Percentiles rank a stretch among this genome's conserved stretches.
These are phyloP conservation scores for Lampris megalopsis DNA, from an alignment of 2,113 vertebrate genomes.

Conservation along the genomic window DNA sequence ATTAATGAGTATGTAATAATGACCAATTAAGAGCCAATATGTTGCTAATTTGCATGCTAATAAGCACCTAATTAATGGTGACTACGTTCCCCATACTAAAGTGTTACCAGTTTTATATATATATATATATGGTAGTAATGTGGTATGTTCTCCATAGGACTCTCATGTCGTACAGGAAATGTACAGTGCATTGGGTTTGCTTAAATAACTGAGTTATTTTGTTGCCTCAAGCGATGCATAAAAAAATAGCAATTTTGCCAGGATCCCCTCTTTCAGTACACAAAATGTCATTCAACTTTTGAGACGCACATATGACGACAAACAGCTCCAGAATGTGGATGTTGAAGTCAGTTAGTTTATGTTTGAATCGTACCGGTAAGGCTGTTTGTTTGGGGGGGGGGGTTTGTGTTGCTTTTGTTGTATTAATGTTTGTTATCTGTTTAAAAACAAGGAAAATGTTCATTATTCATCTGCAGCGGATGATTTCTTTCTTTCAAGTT, in stretches of 20 bases:
- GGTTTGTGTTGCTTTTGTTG: too few relatives aligned
- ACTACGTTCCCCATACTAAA: too few relatives aligned
- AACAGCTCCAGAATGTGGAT: conserved; percentile 42
- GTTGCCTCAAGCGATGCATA: background rate
- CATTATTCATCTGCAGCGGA: conserved; percentile 9
- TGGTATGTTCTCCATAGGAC: background rate
- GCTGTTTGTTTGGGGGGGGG: conserved; percentile 3
- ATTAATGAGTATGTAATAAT: too few relatives aligned
- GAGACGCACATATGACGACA: conserved; percentile 29
- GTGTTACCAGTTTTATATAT: too few relatives aligned
- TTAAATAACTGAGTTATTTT: background rate
- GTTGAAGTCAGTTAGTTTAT: conserved; percentile 19
- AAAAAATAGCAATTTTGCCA: background rate
- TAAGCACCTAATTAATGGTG: too few relatives aligned
- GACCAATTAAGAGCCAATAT: too few relatives aligned
- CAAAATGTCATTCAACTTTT: conserved; percentile 28
- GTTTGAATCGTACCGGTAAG: conserved; percentile 10
- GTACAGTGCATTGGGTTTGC: background rate
- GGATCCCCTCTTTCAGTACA: conserved; percentile 34
- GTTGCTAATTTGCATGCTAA: too few relatives aligned
- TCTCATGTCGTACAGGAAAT: background rate
- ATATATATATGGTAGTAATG: background rate
- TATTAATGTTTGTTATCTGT: conserved; percentile 33
- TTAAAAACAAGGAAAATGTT: conserved; percentile 29
- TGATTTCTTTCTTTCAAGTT: conserved; percentile 28